Conservation (phyloP, 1,140 invertebrate species). For the Aphaenogaster ashmeadi region DNA sequence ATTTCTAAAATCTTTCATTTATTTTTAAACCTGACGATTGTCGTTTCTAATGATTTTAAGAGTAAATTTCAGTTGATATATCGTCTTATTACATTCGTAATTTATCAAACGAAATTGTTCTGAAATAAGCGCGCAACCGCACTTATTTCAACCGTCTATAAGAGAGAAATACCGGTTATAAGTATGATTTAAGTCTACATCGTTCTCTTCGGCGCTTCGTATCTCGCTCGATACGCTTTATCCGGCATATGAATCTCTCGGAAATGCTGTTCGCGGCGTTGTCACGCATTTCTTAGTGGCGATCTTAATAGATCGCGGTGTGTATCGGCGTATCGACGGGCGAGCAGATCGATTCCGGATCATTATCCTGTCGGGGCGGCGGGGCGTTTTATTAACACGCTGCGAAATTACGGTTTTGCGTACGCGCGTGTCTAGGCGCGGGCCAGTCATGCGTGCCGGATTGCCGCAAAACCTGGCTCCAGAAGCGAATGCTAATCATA, state of each 20-base stretch:
- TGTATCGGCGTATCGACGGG: slow-evolving; percentile 11
- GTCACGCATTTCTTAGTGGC: slow-evolving; percentile 34
- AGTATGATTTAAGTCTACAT: slow-evolving; percentile 22
- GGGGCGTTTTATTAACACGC: slow-evolving; percentile 44
- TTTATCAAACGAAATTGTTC: not conserved
- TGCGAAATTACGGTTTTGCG: slow-evolving; percentile 44
- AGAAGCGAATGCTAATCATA: slow-evolving; percentile 77
- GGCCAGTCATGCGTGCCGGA: slow-evolving; percentile 80
- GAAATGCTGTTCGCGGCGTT: slow-evolving; percentile 29
- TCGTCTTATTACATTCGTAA: not conserved
- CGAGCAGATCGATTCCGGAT: slow-evolving; percentile 38
- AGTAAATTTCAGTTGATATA: not conserved
- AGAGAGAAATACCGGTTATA: slow-evolving; percentile 47
- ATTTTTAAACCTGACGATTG: not conserved
- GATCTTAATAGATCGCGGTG: slow-evolving; percentile 37
- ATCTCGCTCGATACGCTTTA: slow-evolving; percentile 33
- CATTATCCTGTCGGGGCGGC: slow-evolving; percentile 3
- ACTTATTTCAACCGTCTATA: not conserved
- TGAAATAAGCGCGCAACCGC: not conserved
- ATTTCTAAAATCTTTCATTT: not conserved
- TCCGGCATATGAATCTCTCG: slow-evolving; percentile 12
- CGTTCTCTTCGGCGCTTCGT: slow-evolving; percentile 24
- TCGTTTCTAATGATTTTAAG: not conserved
- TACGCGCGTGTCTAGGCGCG: slow-evolving; percentile 59
- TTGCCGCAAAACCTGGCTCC: slow-evolving; percentile 71